A percentile compares a stretch with the other conserved stretches of the same genome.
These are phyloP conservation scores for Trachemys scripta DNA, from an alignment of 2,113 vertebrate species.

Conservation along the genomic window DNA sequence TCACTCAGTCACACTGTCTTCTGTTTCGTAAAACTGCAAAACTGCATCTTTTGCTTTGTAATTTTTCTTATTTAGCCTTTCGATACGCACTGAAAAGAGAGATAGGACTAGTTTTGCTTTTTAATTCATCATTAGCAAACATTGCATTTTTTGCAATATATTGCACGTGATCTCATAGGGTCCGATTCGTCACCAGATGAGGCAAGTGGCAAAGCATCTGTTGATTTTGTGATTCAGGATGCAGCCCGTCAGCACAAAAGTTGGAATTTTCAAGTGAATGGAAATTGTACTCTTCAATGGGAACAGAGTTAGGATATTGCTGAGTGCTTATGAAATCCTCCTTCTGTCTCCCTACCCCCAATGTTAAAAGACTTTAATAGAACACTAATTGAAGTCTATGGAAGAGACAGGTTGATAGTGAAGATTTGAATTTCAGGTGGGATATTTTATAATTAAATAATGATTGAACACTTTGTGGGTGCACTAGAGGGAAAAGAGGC, in stretches of 20 bases:
- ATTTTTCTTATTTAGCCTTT: conserved; percentile 39
- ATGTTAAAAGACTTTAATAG: background rate
- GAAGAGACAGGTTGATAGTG: background rate
- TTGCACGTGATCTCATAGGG: background rate
- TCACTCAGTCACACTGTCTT: conserved; percentile 8
- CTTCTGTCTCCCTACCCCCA: background rate
- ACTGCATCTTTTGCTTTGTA: background rate
- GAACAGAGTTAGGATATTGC: fast-evolving
- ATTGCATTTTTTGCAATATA: background rate
- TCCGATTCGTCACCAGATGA: background rate
- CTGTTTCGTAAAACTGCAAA: conserved; percentile 13
- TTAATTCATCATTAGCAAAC: background rate
- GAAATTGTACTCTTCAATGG: background rate
- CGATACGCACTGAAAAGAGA: background rate
- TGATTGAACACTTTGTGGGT: background rate
- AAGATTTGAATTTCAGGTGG: background rate
- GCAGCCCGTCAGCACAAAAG: background rate
- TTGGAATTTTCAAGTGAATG: fast-evolving
- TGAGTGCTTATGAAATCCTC: background rate
- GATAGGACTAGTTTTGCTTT: background rate
- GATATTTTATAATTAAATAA: background rate
- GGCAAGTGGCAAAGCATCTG: background rate
- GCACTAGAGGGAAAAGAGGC: background rate
- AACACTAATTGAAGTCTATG: background rate
- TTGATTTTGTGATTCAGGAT: background rate